These are phyloP conservation scores for Podargus strigoides DNA, from an alignment of 2,797 vertebrate genomes.

Conservation along the genomic window DNA sequence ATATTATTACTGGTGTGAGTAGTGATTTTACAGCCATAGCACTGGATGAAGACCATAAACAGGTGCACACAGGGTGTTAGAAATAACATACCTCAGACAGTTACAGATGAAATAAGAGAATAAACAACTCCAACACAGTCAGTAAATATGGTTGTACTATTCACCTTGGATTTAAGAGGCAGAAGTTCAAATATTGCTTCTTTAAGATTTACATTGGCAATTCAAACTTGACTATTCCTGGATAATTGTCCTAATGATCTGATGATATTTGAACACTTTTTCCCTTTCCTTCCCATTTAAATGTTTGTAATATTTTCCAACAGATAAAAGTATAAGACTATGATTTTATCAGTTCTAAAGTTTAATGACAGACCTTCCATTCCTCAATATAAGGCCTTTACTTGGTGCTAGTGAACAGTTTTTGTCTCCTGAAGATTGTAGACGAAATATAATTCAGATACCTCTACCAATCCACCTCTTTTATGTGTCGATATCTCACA, in stretches of 20 bases:
- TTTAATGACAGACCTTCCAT: neutral
- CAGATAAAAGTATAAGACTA: neutral
- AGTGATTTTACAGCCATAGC: neutral
- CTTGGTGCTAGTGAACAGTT: neutral
- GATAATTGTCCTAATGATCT: neutral
- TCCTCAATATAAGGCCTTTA: neutral
- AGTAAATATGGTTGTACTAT: neutral
- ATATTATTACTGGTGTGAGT: neutral
- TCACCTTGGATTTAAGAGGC: neutral
- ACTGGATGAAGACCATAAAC: neutral
- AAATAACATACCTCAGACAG: neutral
- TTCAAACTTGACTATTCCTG: neutral
- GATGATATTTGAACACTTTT: neutral
- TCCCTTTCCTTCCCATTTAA: neutral
- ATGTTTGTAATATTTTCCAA: neutral
- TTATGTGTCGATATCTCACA: neutral
- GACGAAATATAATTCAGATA: neutral
- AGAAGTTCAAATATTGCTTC: neutral
- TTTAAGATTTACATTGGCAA: neutral
- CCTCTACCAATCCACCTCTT: neutral
- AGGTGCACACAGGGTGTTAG: neutral
- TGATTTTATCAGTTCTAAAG: neutral
- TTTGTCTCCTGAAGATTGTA: neutral
- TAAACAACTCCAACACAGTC: neutral
- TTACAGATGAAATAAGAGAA: neutral